Percentiles rank a stretch among this genome's conserved stretches.
Evolutionary conservation across 2,113 vertebrate genomes (phyloP).

Genomic region (Amblyornis subalaris): DNA sequence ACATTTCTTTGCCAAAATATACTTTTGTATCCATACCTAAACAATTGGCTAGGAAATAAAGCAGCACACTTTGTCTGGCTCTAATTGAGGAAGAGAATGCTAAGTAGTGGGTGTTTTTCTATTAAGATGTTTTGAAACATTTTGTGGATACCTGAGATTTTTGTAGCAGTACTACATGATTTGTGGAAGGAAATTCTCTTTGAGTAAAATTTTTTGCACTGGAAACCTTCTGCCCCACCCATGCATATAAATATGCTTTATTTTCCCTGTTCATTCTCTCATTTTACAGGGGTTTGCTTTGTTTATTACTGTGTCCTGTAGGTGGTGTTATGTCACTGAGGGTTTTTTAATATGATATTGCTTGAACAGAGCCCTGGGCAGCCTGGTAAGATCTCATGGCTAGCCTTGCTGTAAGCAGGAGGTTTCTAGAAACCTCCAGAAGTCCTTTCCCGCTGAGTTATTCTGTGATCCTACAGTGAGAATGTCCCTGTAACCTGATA

Average conservation of each 20-base stretch:
- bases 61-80: background rate
- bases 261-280: background rate
- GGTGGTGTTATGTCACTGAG: background rate
- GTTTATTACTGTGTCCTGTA: background rate
- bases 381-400: background rate
- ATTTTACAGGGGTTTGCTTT: background rate
- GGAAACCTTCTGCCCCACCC: background rate
- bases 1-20: background rate
- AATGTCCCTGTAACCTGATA: background rate
- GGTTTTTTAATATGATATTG: background rate
- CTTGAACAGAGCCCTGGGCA: background rate
- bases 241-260: background rate
- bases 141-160: background rate
- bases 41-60: background rate
- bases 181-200: background rate
- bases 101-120: background rate
- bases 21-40: constrained; percentile 53
- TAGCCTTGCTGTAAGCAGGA: background rate
- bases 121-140: background rate
- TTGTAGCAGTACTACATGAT: background rate
- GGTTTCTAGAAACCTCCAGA: background rate
- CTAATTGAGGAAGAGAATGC: constrained; percentile 18
- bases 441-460: background rate
- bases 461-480: background rate
- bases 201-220: background rate